Conservation (phyloP, 64 coral and sea anemone species). For the Acropora tenuis region DNA sequence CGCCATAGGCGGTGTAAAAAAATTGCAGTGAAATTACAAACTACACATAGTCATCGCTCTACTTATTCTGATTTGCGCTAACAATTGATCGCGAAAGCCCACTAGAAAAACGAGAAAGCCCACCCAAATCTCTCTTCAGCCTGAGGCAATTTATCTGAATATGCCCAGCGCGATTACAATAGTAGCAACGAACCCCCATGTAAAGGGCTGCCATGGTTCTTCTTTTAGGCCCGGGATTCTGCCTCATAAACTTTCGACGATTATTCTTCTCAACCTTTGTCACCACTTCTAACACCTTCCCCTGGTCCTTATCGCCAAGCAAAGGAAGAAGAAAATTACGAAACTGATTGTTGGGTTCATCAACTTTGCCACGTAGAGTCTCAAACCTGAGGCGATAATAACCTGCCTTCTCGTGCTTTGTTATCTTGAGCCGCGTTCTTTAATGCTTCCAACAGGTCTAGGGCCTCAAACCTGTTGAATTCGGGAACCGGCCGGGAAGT, state of each 20-base stretch:
- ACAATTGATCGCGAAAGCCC: neutral
- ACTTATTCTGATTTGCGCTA: neutral
- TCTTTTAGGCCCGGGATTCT: neutral
- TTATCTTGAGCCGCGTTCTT: no score
- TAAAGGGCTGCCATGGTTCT: neutral
- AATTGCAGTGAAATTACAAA: no score
- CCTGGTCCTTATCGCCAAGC: no score
- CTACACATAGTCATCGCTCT: neutral
- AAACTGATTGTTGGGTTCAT: no score
- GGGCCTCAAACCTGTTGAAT: no score
- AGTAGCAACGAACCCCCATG: neutral
- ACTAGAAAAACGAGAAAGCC: neutral
- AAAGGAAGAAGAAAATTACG: neutral
- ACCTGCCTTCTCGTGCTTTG: no score
- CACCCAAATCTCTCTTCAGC: neutral
- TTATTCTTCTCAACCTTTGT: neutral
- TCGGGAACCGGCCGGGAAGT: no score
- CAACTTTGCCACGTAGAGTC: no score
- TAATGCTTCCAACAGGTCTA: no score
- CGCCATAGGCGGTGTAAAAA: no score
- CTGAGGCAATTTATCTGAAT: neutral
- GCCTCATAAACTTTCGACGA: neutral
- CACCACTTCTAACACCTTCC: neutral
- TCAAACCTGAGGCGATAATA: no score
- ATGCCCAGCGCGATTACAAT: neutral